Percentiles rank a stretch among this genome's conserved stretches.
These are phyloP conservation scores for Atherix ibis DNA, from an alignment of 2,888 invertebrate genomes.

Conservation along the genomic window DNA sequence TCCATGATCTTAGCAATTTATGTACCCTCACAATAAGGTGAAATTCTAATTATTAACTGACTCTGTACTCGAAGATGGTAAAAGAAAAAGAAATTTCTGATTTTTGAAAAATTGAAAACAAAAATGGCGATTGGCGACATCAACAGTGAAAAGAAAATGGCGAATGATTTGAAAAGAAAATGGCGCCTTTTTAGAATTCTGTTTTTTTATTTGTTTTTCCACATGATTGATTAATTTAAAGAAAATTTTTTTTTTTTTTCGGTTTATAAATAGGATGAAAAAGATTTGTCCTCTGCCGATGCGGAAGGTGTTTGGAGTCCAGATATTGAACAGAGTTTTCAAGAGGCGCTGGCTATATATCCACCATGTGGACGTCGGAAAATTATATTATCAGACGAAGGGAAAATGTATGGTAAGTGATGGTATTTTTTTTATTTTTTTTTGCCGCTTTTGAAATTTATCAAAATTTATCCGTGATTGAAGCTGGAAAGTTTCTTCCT, in stretches of 20 bases:
- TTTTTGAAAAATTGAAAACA: no score
- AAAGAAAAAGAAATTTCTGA: no score
- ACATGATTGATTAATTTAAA: neutral
- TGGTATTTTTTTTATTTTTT: constrained; percentile 7
- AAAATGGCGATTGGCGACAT: no score
- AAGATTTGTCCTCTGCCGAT: constrained; percentile 88
- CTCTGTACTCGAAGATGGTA: no score
- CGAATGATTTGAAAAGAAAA: no score
- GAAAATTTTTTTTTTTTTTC: constrained; percentile 2
- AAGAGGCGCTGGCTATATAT: constrained; percentile 98
- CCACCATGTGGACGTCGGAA: constrained; percentile 98
- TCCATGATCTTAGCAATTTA: no score
- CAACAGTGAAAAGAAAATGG: no score
- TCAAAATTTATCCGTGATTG: neutral
- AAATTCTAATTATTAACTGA: no score
- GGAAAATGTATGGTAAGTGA: constrained; percentile 99
- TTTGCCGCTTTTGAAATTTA: neutral
- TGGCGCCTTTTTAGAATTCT: no score
- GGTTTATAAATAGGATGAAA: constrained; percentile 47
- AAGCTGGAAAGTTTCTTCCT: no score
- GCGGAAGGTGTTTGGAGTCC: constrained; percentile 99
- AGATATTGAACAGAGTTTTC: constrained; percentile 99
- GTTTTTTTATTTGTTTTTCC: neutral
- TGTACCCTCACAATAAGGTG: no score
- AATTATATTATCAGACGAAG: constrained; percentile 99